Evolutionary conservation across 2,113 vertebrate species (phyloP).

Genomic region (Cynoglossus semilaevis): DNA sequence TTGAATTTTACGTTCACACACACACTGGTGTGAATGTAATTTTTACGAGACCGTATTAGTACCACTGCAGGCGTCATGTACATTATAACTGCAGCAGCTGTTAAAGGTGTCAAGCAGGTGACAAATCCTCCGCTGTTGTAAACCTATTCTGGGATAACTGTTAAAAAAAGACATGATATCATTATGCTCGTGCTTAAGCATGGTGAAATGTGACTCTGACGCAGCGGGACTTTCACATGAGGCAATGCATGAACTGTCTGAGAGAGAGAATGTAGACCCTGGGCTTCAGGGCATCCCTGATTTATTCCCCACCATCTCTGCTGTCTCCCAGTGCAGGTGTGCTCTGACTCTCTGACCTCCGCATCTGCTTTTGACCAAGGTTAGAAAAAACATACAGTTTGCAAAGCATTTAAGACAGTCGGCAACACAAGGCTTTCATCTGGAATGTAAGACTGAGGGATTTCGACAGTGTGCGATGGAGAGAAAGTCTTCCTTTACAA

Average conservation of each 20-base stretch:
- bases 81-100: neutral
- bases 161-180: conserved; percentile 22
- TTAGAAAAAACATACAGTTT: no score
- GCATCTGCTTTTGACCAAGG: no score
- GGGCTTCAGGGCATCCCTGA: conserved; percentile 15
- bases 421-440: no score
- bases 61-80: neutral
- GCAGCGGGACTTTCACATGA: conserved; percentile 26
- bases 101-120: neutral
- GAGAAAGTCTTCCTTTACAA: no score
- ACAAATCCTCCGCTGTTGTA: conserved; percentile 6
- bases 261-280: neutral
- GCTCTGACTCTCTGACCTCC: no score
- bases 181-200: conserved; percentile 4
- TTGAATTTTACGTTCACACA: no score
- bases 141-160: conserved; percentile 11
- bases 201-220: conserved; percentile 25
- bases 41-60: neutral
- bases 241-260: neutral
- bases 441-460: no score
- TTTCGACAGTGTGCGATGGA: no score
- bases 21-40: neutral
- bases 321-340: no score
- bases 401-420: no score
- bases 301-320: neutral